These are phyloP conservation scores for Phyllostomus discolor DNA, from an alignment of 2,113 vertebrate species.

Conservation along the genomic window DNA sequence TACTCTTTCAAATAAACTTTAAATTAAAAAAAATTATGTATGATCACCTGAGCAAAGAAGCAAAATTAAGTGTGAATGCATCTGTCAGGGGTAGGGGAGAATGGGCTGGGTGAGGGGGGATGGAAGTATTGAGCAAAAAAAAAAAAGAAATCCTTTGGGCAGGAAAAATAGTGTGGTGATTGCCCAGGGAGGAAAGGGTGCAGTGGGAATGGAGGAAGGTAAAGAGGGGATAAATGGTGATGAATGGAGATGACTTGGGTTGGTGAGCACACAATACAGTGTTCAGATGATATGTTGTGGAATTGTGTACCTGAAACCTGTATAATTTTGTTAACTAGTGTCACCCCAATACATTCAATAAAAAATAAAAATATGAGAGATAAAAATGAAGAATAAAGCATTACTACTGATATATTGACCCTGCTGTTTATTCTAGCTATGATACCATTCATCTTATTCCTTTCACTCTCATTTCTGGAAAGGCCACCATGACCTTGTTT, in stretches of 20 bases:
- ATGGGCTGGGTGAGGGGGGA: background rate
- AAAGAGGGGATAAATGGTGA: background rate
- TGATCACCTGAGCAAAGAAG: background rate
- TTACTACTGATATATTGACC: background rate
- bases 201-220: background rate
- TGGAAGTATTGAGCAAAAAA: background rate
- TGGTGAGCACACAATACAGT: background rate
- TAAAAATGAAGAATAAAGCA: background rate
- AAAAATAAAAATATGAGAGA: background rate
- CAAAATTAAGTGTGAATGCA: background rate
- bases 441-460: background rate
- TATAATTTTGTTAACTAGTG: background rate
- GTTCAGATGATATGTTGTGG: background rate
- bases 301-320: background rate
- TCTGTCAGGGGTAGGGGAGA: background rate
- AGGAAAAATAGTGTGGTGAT: background rate
- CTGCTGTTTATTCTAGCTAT: background rate
- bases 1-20: background rate
- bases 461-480: background rate
- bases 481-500: background rate
- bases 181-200: background rate
- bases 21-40: background rate
- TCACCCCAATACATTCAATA: background rate
- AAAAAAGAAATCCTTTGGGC: background rate
- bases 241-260: background rate